A percentile compares a stretch with the other conserved stretches of the same genome.
These are phyloP conservation scores for Lamprotornis superbus DNA, from an alignment of 2,113 vertebrate species.

Conservation along the genomic window DNA sequence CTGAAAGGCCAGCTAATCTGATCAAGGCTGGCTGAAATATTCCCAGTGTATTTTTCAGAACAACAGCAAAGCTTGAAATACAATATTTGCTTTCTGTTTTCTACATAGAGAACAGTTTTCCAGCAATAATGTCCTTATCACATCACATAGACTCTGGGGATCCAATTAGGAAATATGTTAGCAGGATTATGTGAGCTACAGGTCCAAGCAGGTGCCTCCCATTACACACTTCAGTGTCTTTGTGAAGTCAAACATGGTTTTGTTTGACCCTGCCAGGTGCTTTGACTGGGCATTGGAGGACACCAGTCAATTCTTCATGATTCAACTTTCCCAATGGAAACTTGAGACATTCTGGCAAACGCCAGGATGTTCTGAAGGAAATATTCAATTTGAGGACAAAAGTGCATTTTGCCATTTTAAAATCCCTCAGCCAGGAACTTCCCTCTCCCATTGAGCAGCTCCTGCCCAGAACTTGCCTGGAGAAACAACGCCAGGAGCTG, in stretches of 20 bases:
- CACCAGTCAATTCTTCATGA: background rate
- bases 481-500: background rate
- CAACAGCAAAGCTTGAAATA: background rate
- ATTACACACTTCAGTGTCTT: background rate
- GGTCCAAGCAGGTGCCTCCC: background rate
- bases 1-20: background rate
- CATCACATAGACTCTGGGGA: background rate
- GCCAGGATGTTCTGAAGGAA: background rate
- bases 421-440: background rate
- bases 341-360: background rate
- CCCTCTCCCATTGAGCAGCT: background rate
- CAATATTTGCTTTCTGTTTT: background rate
- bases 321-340: slow-evolving; percentile 26
- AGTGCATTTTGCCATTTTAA: background rate
- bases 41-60: background rate
- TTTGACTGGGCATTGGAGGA: background rate
- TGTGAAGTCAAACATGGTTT: background rate
- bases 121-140: background rate
- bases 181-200: background rate
- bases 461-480: background rate
- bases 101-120: background rate
- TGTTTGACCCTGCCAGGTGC: background rate
- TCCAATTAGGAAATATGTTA: background rate
- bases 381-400: slow-evolving; percentile 35
- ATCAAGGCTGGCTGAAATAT: background rate